phyloP scores from a whole-genome alignment of 1,140 invertebrate species.

The Drosophila albomicans region DNA sequence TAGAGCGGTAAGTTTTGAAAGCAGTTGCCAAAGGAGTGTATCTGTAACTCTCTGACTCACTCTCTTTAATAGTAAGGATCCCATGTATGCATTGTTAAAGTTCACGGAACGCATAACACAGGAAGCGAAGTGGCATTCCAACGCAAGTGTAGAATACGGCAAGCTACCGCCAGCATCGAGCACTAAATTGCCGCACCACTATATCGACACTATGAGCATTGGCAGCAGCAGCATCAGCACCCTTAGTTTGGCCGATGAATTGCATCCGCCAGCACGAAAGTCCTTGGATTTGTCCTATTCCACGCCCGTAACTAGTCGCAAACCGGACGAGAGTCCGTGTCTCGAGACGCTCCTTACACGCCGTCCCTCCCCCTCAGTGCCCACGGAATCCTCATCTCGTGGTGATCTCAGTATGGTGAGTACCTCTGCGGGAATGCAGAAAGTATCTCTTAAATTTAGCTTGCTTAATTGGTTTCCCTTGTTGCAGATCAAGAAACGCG shows the following conservation, averaged over 20 bases:
- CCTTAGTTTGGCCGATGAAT: constrained; percentile 27
- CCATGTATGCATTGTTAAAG: constrained; percentile 70
- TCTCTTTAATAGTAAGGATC: constrained; percentile 62
- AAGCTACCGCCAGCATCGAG: constrained; percentile 19
- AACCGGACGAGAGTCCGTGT: constrained; percentile 12
- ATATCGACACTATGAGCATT: constrained; percentile 1
- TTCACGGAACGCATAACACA: constrained; percentile 65
- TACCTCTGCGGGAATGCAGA: not conserved
- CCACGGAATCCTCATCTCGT: constrained; percentile 11
- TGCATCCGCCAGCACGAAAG: constrained; percentile 24
- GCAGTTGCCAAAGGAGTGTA: not conserved
- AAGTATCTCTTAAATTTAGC: not conserved
- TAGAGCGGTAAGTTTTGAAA: constrained; percentile 52
- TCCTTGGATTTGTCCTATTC: constrained; percentile 62
- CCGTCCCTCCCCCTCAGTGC: not conserved
- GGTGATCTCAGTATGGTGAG: constrained; percentile 62
- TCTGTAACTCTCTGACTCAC: not conserved
- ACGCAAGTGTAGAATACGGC: not conserved
- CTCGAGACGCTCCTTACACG: not conserved
- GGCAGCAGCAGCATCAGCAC: constrained; percentile 12
- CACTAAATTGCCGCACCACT: not conserved
- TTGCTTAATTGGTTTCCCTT: not conserved
- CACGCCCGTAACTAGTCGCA: constrained; percentile 62
- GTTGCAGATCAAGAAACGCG: constrained; percentile 74
- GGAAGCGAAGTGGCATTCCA: constrained; percentile 3